These are phyloP conservation scores for Callimorpha dominula DNA, from an alignment of 2,888 invertebrate species.

Conservation along the genomic window DNA sequence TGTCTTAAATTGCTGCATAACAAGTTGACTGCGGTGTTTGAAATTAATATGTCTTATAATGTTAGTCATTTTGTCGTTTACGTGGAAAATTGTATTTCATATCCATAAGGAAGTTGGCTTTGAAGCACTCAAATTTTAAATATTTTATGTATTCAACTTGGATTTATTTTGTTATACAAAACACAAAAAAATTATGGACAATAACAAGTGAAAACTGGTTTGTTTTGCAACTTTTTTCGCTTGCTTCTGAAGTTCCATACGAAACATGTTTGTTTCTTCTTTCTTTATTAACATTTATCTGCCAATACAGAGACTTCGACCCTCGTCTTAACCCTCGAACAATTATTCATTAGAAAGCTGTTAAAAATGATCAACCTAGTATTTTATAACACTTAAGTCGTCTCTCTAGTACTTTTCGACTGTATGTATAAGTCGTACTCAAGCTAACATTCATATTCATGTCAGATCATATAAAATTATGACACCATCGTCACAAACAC, in stretches of 20 bases:
- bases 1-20: slow-evolving; percentile 83
- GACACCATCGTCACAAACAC: not conserved
- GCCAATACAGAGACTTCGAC: no score
- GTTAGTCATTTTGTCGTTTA: slow-evolving; percentile 66
- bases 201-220: not conserved
- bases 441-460: no score
- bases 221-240: not conserved
- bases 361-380: no score
- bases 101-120: slow-evolving; percentile 51
- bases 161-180: no score
- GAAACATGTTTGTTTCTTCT: not conserved
- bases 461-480: no score
- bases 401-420: no score
- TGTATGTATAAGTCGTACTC: no score
- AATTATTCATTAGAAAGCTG: no score
- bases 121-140: slow-evolving; percentile 25
- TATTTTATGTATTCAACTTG: slow-evolving; percentile 20
- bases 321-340: no score
- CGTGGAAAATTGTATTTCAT: slow-evolving; percentile 52
- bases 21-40: slow-evolving; percentile 82
- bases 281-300: not conserved
- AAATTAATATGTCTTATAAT: slow-evolving; percentile 76
- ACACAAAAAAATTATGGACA: slow-evolving; percentile 5
- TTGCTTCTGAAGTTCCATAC: not conserved
- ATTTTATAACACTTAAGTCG: no score